Base-by-base conservation (phyloP, 2,113 vertebrate genomes). In the Eudorcas thomsonii region DNA sequence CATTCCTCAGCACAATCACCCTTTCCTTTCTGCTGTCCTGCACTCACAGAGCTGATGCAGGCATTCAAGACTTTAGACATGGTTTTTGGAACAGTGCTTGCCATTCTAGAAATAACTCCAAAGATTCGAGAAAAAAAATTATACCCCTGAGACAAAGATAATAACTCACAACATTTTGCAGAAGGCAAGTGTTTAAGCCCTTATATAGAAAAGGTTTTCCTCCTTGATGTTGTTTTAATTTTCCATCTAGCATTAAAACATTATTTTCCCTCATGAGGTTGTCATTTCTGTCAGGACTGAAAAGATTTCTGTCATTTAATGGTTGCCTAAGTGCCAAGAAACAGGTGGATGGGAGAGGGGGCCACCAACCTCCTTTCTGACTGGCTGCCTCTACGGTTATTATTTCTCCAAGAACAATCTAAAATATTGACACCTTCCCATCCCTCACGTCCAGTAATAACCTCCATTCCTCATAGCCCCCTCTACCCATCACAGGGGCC, bases 41-140 rank as follows among this genome's bases (percentile, higher is more conserved):
- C 25, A 26, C 55, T 80, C 94, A 74, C 15, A 8, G n/a, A 88
- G 52, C 59, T 54, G 54, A 43, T 23, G 50, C 4, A 1, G 48
- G 50, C 50, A 78, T 74, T 52, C 48, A 45, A 54, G 15, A 74
- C n/a, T 64, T 67, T 1, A 94, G 71, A 97, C 36, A 36, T 13
- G 16, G 33, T 60, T 57, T 77, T 93, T 45, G 36, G 62, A 92
- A 54, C 33, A 91, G 52, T 5, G 43, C 87, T 88, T 82, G 62
- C 87, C 77, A 57, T 92, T 97, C 81, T 91, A 62, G 36, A 95
- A 96, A 92, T 82, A 95, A 88, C 43, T 80, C 6, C 67, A 71
- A 88, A 85, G 36, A 39, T 28, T 30, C 21, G 1, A 94, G 80
- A 45, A 80, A 57, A 93, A 96, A 94, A 94, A 91, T 28, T 77